Evolutionary conservation across 2,113 vertebrate genomes (phyloP), one percentile per base, ranked within the genome.

Genomic region (Haemorhous mexicanus): DNA sequence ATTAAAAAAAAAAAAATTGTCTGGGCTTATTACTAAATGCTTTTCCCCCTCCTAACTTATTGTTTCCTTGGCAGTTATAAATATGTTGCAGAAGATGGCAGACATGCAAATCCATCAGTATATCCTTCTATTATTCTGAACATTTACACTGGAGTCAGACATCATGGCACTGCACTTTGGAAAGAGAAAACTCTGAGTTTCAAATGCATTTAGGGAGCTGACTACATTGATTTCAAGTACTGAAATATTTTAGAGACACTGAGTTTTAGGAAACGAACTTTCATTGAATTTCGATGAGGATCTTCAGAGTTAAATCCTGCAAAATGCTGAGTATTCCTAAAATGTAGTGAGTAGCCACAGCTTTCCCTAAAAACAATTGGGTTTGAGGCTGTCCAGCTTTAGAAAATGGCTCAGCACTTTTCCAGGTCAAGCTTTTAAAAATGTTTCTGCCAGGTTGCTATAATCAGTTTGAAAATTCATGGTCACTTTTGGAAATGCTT

Each of bases 391-490:
- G 39, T n/a, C 46, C 39, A 76, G 16, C 28, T 50, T 76, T 28
- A 85, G 70, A 89, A 91, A 83, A 59, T 39, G 56, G 63, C 67
- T 74, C 79, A 74, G 90, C 63, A 67, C 27, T 95, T 91, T 91
- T 32, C 78, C 72, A 81, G 81, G 70, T 83, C 78, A 76, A 93
- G 53, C 70, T 89, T 87, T 87, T 76, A 87, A 82, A 91, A 93
- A 89, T 76, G 35, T 73, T 90, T 91, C 70, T 83, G 81, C 85
- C 89, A 83, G 55, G 39, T 74, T 77, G 59, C 85, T 90, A 22
- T 92, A 90, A 96, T 86, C 72, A 74, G 90, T 88, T 92, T 26
- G 79, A 93, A 96, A 95, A 96, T 96, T 96, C 92, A 92, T 70
- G 90, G 39, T 59, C 41, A 43, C 76, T 94, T 94, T 59, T 80